Evolutionary conservation across 1,140 invertebrate genomes (phyloP), one percentile per base, ranked within the genome.

Genomic region (Bicyclus anynana): DNA sequence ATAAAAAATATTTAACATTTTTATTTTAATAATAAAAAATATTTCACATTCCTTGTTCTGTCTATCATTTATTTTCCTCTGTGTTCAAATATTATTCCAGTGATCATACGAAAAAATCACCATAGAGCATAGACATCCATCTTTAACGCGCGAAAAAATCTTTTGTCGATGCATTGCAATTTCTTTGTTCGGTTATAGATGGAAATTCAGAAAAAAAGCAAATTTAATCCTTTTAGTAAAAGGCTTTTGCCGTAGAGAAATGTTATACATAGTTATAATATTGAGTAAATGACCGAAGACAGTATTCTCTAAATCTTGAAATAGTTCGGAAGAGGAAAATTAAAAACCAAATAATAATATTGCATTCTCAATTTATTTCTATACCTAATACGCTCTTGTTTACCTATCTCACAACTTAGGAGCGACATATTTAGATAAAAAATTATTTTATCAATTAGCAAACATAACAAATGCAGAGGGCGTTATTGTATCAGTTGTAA

Each of bases 191-290:
- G 51, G 51, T 67, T 70, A 59, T 51, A 58, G 62, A 55, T 57
- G 60, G 55, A 70, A 69, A 69, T 64, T 53, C 42, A 57, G 69
- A 74, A 76, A 72, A 68, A 48, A 52, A 62, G 26, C 62, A 50
- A 54, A 72, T 74, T 65, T 75, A 81, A 81, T 81, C 81, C 78
- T 82, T 82, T 80, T 73, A 71, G 49, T 17, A n/a, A 44, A 33
- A 33, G 29, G 29, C 29, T 33, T 10, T 33, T 33, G 10, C 9
- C 14, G 12, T 40, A 14, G 3, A 40, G 5, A 40, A 16, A 40
- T 33, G 3, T 33, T 27, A 27, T 27, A 27, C 26, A 1, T 27
- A 27, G 5, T 27, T 27, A 27, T 7, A 27, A 27, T 27, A 27
- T 27, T 7, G n/a, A n/a, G n/a, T n/a, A n/a, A n/a, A n/a, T n/a